Base-by-base conservation (phyloP, 2,113 vertebrate genomes). In the Sakesphorus luctuosus region DNA sequence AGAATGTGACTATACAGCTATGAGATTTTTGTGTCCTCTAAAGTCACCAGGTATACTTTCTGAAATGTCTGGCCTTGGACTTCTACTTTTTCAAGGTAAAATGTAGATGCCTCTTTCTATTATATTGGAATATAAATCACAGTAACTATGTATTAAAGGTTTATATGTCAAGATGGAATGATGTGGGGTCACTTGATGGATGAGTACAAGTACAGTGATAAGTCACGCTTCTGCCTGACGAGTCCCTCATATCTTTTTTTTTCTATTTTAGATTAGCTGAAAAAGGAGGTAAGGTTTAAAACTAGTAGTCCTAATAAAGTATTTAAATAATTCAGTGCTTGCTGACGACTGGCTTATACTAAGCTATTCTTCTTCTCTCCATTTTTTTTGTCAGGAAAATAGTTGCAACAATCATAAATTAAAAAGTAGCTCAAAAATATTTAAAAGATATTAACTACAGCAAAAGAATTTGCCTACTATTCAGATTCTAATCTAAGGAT, bases 261-360 rank as follows among this genome's bases (percentile, higher is more conserved):
- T 35, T 35, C 13, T 75, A 26, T 87, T 85, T 81, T 71, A 44
- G n/a, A 40, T 63, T 47, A 75, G 3, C 5, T 68, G 56, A 74
- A 75, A 40, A 49, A 75, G 13, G 38, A 72, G 16, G 7, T 5
- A 81, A 79, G 35, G 12, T 13, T 87, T 75, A 82, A 89, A 91
- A 43, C n/a, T 65, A 38, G 18, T 44, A 49, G 26, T 75, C 26
- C 9, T 58, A 77, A 71, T 53, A 81, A 73, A 78, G 17, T 44
- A 36, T 75, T 12, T 75, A 84, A 92, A 92, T 90, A 86, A 89
- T 74, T 84, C 43, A 87, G 17, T 10, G 20, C 11, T 56, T 84
- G 17, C 35, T 81, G 44, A 69, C 3, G 7, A 55, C 4, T 52
- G 11, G 5, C 11, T 92, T 84, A 52, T 59, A 89, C 67, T 66